Evolutionary conservation across 1,140 invertebrate species (phyloP).

Genomic region (Antheraea mylitta): DNA sequence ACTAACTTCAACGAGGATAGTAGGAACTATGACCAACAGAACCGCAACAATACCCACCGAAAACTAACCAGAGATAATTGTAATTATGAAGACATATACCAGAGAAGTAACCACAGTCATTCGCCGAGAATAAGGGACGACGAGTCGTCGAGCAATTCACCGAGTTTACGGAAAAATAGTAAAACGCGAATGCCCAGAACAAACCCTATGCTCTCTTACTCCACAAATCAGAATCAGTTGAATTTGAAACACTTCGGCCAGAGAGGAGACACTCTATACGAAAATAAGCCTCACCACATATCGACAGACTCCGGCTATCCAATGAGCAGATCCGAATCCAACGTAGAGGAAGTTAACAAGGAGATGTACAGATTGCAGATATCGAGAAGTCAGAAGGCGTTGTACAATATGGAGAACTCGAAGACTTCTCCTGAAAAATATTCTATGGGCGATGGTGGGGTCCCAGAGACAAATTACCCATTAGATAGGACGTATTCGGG

Average conservation of each 20-base stretch:
- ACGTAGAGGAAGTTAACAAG: constrained; percentile 76
- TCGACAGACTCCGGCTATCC: constrained; percentile 66
- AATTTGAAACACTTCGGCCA: constrained; percentile 76
- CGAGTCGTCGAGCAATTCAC: constrained; percentile 71
- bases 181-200: constrained; percentile 76
- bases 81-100: constrained; percentile 76
- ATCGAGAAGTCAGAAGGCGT: constrained; percentile 73
- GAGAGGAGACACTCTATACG: constrained; percentile 63
- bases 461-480: constrained; percentile 72
- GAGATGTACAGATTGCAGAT: constrained; percentile 78
- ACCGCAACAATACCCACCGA: constrained; percentile 74
- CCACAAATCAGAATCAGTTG: constrained; percentile 66
- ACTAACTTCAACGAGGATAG: constrained; percentile 75
- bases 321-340: constrained; percentile 73
- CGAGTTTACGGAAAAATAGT: constrained; percentile 66
- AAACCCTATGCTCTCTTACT: constrained; percentile 77
- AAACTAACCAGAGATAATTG: constrained; percentile 73
- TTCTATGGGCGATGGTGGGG: constrained; percentile 59
- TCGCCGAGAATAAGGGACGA: constrained; percentile 66
- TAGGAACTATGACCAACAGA: constrained; percentile 78
- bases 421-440: constrained; percentile 70
- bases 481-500: constrained; percentile 74
- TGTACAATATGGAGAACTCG: constrained; percentile 71
- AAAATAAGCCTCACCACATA: constrained; percentile 71
- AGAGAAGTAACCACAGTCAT: constrained; percentile 68